Evolutionary conservation across 2,888 invertebrate species (phyloP), one percentile per base, ranked within the genome.

Genomic region (Acrobasis repandana): DNA sequence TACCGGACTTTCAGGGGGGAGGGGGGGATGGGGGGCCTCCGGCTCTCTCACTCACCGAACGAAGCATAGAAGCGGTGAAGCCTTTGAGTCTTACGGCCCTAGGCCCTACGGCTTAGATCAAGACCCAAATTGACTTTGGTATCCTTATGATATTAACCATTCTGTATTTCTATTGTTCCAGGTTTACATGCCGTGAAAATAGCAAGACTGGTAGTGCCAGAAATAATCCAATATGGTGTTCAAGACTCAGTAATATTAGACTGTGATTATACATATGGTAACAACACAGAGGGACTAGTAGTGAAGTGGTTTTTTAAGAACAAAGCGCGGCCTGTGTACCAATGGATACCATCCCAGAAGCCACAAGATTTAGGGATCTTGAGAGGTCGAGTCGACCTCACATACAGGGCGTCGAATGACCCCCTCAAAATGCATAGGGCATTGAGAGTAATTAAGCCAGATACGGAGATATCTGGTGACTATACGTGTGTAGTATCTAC

Each of bases 261-360:
- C 86, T 96, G 96, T 86, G 95, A 96, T 79, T 96, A 96, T 70
- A 91, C 83, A 2, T 82, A 94, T 54, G 93, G 93, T 51, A 94
- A 94, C 61, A 93, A 94, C 73, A 94, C 95, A 68, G 86, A 93
- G 0, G 95, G 95, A 9, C 86, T 96, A 43, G 95, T 96, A 61
- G 95, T 96, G 36, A 96, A 96, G 85, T 96, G 96, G 96, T 96
- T 94, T 83, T 93, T 95, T 76, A 94, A 94, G 80, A 94, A 94
- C 76, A 94, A 93, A 77, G 92, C 93, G 1, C 89, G 94, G 62
- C 93, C 94, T 9, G 95, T 96, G 57, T 96, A 96, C 82, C 96
- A 96, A 82, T 96, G 96, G 96, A 96, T 96, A 64, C 94, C 94
- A 18, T 93, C 94, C 1, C 93, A 94, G 68, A 93, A 93, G 65